Percentiles rank a stretch among this genome's conserved stretches.
phyloP scores from a whole-genome alignment of 2,888 invertebrate genomes.

The Actias luna region DNA sequence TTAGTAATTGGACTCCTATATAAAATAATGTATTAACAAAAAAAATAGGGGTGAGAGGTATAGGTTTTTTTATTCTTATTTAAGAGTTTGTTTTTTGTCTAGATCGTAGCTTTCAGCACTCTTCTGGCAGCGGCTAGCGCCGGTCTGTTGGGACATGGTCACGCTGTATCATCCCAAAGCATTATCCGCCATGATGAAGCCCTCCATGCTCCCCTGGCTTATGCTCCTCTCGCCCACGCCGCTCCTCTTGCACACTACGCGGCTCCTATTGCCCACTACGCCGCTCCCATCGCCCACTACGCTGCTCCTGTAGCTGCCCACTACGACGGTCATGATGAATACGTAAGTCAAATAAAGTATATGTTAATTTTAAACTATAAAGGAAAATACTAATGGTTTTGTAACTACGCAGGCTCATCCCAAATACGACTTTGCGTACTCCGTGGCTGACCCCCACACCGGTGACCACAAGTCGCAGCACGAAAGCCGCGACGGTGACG shows the following conservation, averaged over 20 bases:
- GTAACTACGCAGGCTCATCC: conserved; percentile 53
- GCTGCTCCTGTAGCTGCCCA: conserved; percentile 30
- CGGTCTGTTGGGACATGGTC: conserved; percentile 52
- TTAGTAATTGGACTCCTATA: too few species aligned
- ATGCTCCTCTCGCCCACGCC: conserved; percentile 27
- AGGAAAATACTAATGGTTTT: neutral
- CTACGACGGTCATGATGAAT: conserved; percentile 40
- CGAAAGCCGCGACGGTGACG: conserved; percentile 76
- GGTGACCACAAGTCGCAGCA: conserved; percentile 82
- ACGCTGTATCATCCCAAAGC: conserved; percentile 62
- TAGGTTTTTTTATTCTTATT: neutral
- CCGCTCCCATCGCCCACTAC: conserved; percentile 39
- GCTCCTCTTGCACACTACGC: conserved; percentile 26
- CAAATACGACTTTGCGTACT: conserved; percentile 75
- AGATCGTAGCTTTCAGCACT: conserved; percentile 68
- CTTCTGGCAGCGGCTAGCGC: conserved; percentile 70
- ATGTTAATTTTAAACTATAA: neutral
- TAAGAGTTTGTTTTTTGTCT: conserved; percentile 22
- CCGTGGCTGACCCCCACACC: conserved; percentile 79
- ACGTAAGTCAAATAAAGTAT: conserved; percentile 29
- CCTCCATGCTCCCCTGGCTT: conserved; percentile 31
- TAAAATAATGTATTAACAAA: neutral
- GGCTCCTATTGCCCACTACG: conserved; percentile 31
- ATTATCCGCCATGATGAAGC: conserved; percentile 61
- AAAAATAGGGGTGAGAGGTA: neutral